Evolutionary conservation across 2,888 invertebrate species (phyloP), one percentile per base, ranked within the genome.

Genomic region (Coenonympha glycerion): DNA sequence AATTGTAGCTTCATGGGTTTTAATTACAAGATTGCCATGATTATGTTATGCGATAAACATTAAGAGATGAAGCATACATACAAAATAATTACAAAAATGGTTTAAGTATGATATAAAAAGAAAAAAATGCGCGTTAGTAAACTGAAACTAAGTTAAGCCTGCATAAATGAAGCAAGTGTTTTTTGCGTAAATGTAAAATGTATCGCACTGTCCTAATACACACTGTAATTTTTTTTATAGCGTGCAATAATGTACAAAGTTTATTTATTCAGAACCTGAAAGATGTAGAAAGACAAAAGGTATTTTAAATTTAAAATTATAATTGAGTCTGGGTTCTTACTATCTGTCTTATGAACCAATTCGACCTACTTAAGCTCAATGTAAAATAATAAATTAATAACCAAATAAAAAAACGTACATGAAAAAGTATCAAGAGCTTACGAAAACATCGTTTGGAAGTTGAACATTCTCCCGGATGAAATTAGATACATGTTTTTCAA

Each of bases 1-100:
- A n/a, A n/a, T n/a, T n/a, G n/a, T n/a, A n/a, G 9, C n/a, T 28
- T 26, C 11, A 28, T 28, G 28, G 28, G 9, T 28, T 28, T 11
- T 28, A n/a, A 9, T n/a, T 28, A 16, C 16, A 33, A n/a, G 33
- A 3, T n/a, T 3, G n/a, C 9, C 9, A 33, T 22, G 6, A 22
- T 26, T 15, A 30, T 28, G n/a, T n/a, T 8, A 11, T 13, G 24
- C 8, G 21, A 22, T 33, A 41, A 42, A 18, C 6, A 22, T 44
- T 44, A 44, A n/a, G 15, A 44, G 44, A 44, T 44, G 30, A n/a
- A 15, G 44, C 31, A 44, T 44, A 44, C 31, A 44, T 44, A 44
- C 13, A 6, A 31, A 44, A 21, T 22, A 44, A 31, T 44, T 44
- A 13, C 9, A 21, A 22, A 13, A 9, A 39, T 41, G 18, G 28